These are phyloP conservation scores for Drosophila eohydei DNA, from an alignment of 2,888 invertebrate genomes.

Conservation along the genomic window DNA sequence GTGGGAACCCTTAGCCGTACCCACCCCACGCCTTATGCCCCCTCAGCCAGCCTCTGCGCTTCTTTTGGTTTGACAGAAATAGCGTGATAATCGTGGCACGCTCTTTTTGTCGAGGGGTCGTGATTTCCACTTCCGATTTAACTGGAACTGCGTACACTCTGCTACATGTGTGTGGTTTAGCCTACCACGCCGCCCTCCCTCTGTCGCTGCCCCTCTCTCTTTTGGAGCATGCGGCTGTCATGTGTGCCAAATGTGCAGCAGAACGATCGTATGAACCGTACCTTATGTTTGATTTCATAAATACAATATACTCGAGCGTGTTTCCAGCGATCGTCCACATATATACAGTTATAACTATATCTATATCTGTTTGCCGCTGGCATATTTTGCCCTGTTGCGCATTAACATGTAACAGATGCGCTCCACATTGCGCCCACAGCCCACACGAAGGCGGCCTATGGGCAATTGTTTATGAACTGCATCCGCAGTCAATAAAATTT, in stretches of 20 bases:
- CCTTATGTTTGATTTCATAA: conserved; percentile 79
- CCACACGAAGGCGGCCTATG: conserved; percentile 8
- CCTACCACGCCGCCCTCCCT: conserved; percentile 10
- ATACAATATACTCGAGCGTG: conserved; percentile 57
- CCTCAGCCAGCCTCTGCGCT: neutral
- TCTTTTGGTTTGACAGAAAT: conserved; percentile 65
- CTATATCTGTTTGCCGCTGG: conserved; percentile 35
- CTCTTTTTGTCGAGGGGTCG: conserved; percentile 46
- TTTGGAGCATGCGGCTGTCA: conserved; percentile 73
- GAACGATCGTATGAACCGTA: conserved; percentile 59
- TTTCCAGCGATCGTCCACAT: conserved; percentile 41
- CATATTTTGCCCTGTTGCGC: conserved; percentile 62
- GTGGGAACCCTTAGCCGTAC: conserved; percentile 41
- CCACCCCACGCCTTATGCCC: neutral
- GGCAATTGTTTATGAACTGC: conserved; percentile 78
- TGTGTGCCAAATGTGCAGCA: conserved; percentile 77
- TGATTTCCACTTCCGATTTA: conserved; percentile 79
- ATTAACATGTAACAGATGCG: conserved; percentile 82
- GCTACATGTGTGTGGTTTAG: conserved; percentile 57
- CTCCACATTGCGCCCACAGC: conserved; percentile 74
- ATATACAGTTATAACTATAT: conserved; percentile 25
- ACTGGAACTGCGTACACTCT: conserved; percentile 63
- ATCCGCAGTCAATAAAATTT: conserved; percentile 80
- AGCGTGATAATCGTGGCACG: conserved; percentile 81
- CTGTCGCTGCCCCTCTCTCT: no score